phyloP scores from a whole-genome alignment of 2,888 invertebrate genomes.

The Clunio marinus region DNA sequence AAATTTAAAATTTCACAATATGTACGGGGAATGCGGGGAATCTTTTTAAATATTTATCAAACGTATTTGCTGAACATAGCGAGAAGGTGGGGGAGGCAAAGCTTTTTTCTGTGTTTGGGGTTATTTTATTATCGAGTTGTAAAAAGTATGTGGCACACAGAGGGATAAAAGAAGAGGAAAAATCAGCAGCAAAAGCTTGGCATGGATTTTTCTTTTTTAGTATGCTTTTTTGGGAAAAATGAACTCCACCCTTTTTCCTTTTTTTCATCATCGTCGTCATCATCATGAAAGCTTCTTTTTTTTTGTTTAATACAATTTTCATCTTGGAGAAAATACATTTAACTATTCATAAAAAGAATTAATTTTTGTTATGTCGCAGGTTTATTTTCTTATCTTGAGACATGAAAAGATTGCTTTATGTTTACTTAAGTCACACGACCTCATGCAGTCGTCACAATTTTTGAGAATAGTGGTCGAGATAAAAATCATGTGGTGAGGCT shows the following conservation, averaged over 20 bases:
- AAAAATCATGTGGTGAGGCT: no score
- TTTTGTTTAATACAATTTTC: constrained; percentile 4
- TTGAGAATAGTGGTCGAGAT: no score
- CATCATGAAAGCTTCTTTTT: constrained; percentile 25
- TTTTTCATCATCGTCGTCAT: constrained; percentile 38
- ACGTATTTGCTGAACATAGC: constrained; percentile 32
- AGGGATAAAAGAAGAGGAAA: background rate
- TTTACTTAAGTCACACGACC: no score
- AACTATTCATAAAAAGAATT: background rate
- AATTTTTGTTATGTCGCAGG: no score
- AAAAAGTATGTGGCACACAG: constrained; percentile 21
- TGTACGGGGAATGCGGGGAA: constrained; percentile 4
- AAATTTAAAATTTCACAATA: constrained; percentile 39
- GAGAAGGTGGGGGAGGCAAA: background rate
- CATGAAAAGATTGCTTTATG: no score
- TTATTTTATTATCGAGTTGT: constrained; percentile 39
- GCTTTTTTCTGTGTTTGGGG: constrained; percentile 19
- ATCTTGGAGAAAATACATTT: background rate
- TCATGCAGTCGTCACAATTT: no score
- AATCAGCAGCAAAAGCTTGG: constrained; percentile 24
- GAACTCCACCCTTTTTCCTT: constrained; percentile 40
- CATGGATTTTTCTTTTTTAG: constrained; percentile 30
- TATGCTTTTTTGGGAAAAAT: constrained; percentile 25
- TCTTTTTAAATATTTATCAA: constrained; percentile 39
- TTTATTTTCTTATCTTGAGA: no score